Base-by-base conservation (phyloP, 2,113 vertebrate genomes). In the Pollachius pollachius region DNA sequence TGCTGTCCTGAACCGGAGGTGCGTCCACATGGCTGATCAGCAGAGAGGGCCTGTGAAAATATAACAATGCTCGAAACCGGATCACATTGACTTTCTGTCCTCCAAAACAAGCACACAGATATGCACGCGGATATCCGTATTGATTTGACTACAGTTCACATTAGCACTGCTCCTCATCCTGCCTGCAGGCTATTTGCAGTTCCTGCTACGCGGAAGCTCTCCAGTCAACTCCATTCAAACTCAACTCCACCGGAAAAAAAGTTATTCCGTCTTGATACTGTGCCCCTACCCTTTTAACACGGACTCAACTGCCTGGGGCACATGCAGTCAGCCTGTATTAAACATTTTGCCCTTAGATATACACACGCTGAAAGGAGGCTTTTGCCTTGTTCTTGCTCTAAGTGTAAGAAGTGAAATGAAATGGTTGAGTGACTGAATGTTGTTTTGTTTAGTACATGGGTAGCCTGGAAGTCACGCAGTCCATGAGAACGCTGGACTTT, bases 401-500 rank as follows among this genome's bases (percentile, higher is more conserved):
- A 12, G 8, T 48, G 41, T 48, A 48, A 12, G 8, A 34, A 34
- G 30, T 34, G 30, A 34, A 7, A 5, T 34, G 6, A 34, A 34
- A 34, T 2, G 15, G 37, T 23, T 54, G 30, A 15, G 21, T 52
- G 15, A 34, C 27, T 68, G 15, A 68, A 16, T 23, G 57, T 81
- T 83, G 89, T 85, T 75, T 78, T 72, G 82, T 74, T 15, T 25
- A 96, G 94, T 96, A 95, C 84, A 92, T 96, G 89, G 94, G 96
- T 75, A 96, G 93, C 70, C 92, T 98, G 81, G 95, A 96, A 84
- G 95, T 98, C 77, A 89, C 94, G 76, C 94, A 95, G 80, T 97
- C 96, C 62, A 97, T 98, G 96, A 94, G 95, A 82, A 93, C 94
- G 52, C 89, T 98, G 79, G 94, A 97, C 88, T 97, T 96, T 77